These are phyloP conservation scores for Pycnonotus jocosus DNA, from an alignment of 2,113 vertebrate genomes.

Conservation along the genomic window DNA sequence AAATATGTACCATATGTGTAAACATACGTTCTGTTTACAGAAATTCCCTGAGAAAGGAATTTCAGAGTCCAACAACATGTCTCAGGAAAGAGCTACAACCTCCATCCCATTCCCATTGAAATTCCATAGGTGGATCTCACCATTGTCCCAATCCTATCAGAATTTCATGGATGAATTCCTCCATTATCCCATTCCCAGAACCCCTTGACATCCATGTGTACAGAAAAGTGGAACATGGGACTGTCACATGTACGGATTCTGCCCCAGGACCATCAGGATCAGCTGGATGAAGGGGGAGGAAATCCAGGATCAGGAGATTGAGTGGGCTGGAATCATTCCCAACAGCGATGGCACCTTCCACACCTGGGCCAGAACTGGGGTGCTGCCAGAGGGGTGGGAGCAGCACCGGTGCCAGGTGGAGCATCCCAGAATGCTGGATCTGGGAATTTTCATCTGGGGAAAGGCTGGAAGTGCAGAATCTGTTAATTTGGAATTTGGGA, in stretches of 20 bases:
- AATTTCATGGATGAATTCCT: not conserved
- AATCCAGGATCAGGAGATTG: not conserved
- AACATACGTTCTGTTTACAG: too few species aligned
- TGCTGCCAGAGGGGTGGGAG: not conserved
- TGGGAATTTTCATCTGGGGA: not conserved
- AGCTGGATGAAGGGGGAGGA: not conserved
- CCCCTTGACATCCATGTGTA: not conserved
- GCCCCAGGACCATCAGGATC: not conserved
- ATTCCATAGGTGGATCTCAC: not conserved
- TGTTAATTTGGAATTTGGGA: not conserved
- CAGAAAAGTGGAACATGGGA: not conserved
- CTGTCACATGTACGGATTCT: rapidly evolving
- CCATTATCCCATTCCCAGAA: not conserved
- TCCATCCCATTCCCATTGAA: not conserved
- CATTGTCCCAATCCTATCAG: too few species aligned
- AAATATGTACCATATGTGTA: too few species aligned
- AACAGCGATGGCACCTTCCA: not conserved
- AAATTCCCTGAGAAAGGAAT: too few species aligned
- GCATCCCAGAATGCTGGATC: not conserved
- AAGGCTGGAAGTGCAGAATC: not conserved
- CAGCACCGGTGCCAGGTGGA: not conserved
- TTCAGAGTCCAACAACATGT: too few species aligned
- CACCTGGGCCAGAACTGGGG: not conserved
- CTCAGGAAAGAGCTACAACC: too few species aligned
- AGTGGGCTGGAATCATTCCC: not conserved